Percentiles rank a stretch among this genome's conserved stretches.
Conservation (phyloP, 2,113 vertebrate species). For the Helogale parvula region DNA sequence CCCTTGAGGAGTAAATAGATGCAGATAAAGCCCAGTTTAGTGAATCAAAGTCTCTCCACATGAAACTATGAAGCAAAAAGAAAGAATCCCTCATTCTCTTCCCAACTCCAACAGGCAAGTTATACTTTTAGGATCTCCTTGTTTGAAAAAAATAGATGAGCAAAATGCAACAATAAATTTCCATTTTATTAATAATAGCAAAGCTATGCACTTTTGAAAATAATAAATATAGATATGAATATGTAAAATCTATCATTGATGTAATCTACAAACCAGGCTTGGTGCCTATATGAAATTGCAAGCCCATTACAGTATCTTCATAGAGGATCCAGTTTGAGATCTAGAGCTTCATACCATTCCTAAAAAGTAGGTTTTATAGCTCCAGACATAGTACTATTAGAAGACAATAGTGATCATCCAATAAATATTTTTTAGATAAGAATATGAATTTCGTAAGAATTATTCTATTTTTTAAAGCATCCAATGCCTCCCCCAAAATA, state of each 20-base stretch:
- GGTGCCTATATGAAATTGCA: background rate
- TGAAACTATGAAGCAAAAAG: background rate
- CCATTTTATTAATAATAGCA: background rate
- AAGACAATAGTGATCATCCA: background rate
- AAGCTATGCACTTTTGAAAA: conserved; percentile 40
- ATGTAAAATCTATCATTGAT: background rate
- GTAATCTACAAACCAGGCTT: background rate
- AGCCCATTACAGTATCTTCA: background rate
- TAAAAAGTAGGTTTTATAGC: background rate
- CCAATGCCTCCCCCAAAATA: background rate
- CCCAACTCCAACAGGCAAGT: background rate
- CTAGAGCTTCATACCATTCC: background rate
- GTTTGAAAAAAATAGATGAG: background rate
- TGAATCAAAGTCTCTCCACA: background rate
- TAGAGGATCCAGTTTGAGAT: background rate
- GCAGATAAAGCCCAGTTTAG: background rate
- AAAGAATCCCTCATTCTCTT: background rate
- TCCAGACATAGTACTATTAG: background rate
- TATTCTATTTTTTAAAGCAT: background rate
- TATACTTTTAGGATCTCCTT: background rate
- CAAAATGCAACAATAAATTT: background rate
- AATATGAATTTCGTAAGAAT: background rate
- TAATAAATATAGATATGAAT: background rate
- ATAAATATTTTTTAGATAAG: background rate
- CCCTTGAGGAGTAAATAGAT: background rate